Conservation (phyloP, 1,140 invertebrate species). For the Trinorchestia longiramus region DNA sequence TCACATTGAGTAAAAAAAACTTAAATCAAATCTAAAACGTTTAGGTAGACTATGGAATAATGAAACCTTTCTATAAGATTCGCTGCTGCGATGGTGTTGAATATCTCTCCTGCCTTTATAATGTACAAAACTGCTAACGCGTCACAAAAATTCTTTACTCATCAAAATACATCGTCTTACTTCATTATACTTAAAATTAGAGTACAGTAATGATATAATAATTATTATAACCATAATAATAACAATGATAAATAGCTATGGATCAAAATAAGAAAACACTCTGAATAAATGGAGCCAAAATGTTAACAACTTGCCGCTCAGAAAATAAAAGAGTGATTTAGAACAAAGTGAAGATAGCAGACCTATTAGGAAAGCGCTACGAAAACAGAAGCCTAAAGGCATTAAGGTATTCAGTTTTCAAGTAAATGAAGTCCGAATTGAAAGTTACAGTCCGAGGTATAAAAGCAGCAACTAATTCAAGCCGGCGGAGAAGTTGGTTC, state of each 20-base stretch:
- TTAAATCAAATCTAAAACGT: not conserved
- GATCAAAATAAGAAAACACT: not conserved
- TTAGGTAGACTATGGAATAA: not conserved
- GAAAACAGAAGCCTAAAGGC: not conserved
- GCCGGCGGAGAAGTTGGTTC: not conserved
- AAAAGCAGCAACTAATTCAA: not conserved
- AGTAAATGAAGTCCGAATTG: not conserved
- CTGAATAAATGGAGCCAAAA: not conserved
- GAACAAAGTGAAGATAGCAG: not conserved
- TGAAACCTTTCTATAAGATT: not conserved
- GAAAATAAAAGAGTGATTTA: not conserved
- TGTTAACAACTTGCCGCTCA: not conserved
- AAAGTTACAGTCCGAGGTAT: not conserved
- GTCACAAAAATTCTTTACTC: slow-evolving; percentile 11
- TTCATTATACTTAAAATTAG: not conserved
- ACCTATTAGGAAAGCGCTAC: not conserved
- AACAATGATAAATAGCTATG: slow-evolving; percentile 1
- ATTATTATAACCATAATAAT: slow-evolving; percentile 16
- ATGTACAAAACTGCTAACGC: slow-evolving; percentile 16
- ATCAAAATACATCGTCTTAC: slow-evolving; percentile 19
- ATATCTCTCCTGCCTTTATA: slow-evolving; percentile 9
- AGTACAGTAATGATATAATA: slow-evolving; percentile 50
- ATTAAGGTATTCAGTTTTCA: not conserved
- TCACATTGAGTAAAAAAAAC: not conserved
- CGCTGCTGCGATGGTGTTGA: not conserved